phyloP scores from a whole-genome alignment of 2,888 invertebrate genomes.

The Elgonia sp. region DNA sequence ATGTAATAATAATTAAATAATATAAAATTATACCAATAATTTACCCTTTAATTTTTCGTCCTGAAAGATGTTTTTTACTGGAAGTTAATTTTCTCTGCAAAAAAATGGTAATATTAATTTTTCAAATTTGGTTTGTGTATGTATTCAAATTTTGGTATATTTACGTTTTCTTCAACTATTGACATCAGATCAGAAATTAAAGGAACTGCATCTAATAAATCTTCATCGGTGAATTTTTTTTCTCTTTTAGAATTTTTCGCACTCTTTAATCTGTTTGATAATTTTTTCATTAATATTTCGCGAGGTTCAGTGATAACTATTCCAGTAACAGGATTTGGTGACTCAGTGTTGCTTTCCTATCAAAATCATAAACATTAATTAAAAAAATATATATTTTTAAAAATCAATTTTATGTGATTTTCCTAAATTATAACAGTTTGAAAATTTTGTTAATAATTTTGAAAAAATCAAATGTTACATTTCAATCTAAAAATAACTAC shows the following conservation, averaged over 20 bases:
- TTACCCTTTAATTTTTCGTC: constrained; percentile 25
- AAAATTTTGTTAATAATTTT: too few relatives aligned
- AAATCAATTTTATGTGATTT: too few relatives aligned
- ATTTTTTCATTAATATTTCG: constrained; percentile 38
- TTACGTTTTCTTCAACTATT: constrained; percentile 81
- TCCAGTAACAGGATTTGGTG: constrained; percentile 69
- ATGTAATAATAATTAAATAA: not conserved
- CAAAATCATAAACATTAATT: constrained; percentile 26
- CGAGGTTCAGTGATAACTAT: constrained; percentile 46
- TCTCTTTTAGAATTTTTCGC: constrained; percentile 57
- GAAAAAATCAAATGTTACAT: too few relatives aligned
- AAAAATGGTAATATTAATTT: not conserved
- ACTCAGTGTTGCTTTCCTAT: constrained; percentile 79
- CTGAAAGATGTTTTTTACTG: not conserved
- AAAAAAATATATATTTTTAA: too few relatives aligned
- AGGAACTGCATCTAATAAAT: constrained; percentile 82
- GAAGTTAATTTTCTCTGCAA: constrained; percentile 29
- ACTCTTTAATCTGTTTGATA: constrained; percentile 37
- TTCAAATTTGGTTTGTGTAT: not conserved
- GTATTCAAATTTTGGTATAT: not conserved
- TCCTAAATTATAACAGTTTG: too few relatives aligned
- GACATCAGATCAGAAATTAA: constrained; percentile 83
- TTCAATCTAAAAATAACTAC: too few relatives aligned
- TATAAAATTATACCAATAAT: not conserved
- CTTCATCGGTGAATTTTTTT: constrained; percentile 77